A percentile compares a stretch with the other conserved stretches of the same genome.
These are phyloP conservation scores for Stenoptilia bipunctidactyla DNA, from an alignment of 2,888 invertebrate species.

Conservation along the genomic window DNA sequence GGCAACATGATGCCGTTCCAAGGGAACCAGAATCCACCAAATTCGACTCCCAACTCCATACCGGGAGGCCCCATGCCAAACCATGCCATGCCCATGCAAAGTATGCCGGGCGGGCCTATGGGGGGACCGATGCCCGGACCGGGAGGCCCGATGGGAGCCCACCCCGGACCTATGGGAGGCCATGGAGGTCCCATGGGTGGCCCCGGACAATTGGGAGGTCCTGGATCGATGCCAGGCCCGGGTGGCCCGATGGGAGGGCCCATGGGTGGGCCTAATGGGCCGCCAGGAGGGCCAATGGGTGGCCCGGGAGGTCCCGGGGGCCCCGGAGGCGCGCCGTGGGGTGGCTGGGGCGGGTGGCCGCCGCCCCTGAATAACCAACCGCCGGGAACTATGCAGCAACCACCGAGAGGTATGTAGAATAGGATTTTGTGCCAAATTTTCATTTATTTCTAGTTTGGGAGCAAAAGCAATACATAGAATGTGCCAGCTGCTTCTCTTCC, in stretches of 20 bases:
- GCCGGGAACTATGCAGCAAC: conserved; percentile 17
- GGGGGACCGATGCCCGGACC: neutral
- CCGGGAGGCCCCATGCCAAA: neutral
- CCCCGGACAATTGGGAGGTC: conserved; percentile 8
- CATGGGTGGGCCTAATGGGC: conserved; percentile 18
- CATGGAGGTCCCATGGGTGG: conserved; percentile 3
- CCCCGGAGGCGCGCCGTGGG: conserved; percentile 25
- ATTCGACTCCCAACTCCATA: neutral
- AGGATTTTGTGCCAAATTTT: too few species aligned
- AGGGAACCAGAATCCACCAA: neutral
- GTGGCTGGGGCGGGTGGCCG: conserved; percentile 31
- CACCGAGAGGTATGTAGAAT: neutral
- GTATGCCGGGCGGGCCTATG: neutral
- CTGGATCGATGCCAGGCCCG: conserved; percentile 18
- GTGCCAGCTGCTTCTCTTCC: too few species aligned
- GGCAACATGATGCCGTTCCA: conserved; percentile 2
- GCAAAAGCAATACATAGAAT: too few species aligned
- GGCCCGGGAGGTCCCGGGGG: conserved; percentile 13
- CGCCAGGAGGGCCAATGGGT: neutral
- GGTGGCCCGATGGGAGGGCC: conserved; percentile 33
- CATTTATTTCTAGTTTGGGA: too few species aligned
- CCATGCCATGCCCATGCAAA: neutral
- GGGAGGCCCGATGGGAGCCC: neutral
- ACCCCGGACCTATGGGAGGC: conserved; percentile 3
- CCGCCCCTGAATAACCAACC: conserved; percentile 23